Percentiles rank a stretch among this genome's conserved stretches.
Conservation (phyloP, 2,113 vertebrate species). For the Melanostigma gelatinosum region DNA sequence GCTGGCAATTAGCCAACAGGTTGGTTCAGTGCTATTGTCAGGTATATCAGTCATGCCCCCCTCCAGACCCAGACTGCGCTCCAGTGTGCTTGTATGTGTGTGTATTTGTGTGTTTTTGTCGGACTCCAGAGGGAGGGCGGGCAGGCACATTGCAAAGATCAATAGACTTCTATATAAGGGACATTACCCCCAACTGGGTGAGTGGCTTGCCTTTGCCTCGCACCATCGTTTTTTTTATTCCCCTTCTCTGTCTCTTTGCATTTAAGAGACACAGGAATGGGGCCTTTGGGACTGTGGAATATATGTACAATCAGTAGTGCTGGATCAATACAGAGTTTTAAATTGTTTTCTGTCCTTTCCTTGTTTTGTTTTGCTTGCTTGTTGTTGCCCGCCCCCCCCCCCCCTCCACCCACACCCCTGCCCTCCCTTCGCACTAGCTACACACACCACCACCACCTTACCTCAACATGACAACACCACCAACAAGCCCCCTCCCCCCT, state of each 20-base stretch:
- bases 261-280: constrained; percentile 85
- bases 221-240: constrained; percentile 88
- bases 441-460: constrained; percentile 37
- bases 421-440: neutral
- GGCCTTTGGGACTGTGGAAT: constrained; percentile 83
- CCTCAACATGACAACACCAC: constrained; percentile 45
- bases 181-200: constrained; percentile 92
- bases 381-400: constrained; percentile 16
- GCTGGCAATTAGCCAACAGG: constrained; percentile 98
- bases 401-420: neutral
- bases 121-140: constrained; percentile 77
- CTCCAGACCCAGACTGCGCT: constrained; percentile 83
- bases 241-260: constrained; percentile 87
- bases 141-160: constrained; percentile 88
- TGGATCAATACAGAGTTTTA: constrained; percentile 89
- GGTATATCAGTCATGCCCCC: constrained; percentile 93
- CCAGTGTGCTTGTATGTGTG: constrained; percentile 68
- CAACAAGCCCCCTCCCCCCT: constrained; percentile 38
- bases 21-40: constrained; percentile 97
- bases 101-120: constrained; percentile 63
- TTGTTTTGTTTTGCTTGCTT: constrained; percentile 74
- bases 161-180: constrained; percentile 96
- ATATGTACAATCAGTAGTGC: constrained; percentile 87
- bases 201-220: constrained; percentile 88
- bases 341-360: constrained; percentile 84